Evolutionary conservation across 1,140 invertebrate species (phyloP).

Genomic region (Cephus cinctus): DNA sequence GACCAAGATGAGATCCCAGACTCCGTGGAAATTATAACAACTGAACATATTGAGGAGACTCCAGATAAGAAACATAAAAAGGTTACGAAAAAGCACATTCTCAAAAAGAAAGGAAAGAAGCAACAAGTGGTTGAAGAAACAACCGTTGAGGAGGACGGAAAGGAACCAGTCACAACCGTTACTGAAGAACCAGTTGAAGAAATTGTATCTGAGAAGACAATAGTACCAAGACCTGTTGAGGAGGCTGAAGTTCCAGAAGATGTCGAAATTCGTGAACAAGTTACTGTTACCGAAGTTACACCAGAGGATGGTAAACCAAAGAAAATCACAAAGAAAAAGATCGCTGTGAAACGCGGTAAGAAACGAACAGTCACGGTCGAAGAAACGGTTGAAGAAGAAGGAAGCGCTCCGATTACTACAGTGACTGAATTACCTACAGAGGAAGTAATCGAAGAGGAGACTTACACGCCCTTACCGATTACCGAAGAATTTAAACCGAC

Average conservation of each 20-base stretch:
- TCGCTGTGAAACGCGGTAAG: conserved; percentile 41
- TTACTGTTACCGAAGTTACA: background rate
- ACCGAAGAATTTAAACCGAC: background rate
- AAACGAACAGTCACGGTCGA: conserved; percentile 42
- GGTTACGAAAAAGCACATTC: conserved; percentile 11
- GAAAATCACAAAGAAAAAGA: conserved; percentile 33
- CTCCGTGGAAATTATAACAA: conserved; percentile 27
- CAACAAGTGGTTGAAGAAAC: conserved; percentile 28
- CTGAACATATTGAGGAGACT: conserved; percentile 17
- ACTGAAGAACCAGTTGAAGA: conserved; percentile 25
- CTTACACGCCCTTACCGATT: background rate
- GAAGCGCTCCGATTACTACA: conserved; percentile 34
- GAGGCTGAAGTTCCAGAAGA: background rate
- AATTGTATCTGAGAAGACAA: conserved; percentile 10
- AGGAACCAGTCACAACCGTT: conserved; percentile 15
- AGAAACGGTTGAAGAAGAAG: conserved; percentile 44
- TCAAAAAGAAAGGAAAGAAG: conserved; percentile 20
- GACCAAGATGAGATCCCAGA: too few species aligned
- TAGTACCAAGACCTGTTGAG: background rate
- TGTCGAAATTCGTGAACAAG: background rate
- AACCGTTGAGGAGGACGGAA: conserved; percentile 26
- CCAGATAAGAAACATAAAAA: conserved; percentile 6
- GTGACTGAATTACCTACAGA: conserved; percentile 22
- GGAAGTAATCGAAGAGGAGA: conserved; percentile 22
- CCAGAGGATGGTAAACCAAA: background rate